Conservation (phyloP, 2,113 vertebrate species). For the Scopus umbretta region DNA sequence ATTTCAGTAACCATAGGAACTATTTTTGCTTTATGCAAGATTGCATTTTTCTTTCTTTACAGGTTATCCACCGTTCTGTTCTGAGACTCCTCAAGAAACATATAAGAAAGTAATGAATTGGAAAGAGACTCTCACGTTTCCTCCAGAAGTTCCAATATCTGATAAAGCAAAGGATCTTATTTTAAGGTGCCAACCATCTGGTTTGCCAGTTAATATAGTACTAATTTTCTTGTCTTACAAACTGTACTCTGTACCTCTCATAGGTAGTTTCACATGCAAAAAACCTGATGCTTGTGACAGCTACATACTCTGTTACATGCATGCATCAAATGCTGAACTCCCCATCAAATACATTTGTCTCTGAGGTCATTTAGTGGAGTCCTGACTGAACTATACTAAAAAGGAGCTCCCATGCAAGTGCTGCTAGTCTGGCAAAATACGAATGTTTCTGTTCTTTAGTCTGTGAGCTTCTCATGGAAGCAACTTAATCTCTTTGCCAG, state of each 20-base stretch:
- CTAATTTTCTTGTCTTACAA: not conserved
- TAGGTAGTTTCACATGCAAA: not conserved
- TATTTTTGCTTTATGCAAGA: not conserved
- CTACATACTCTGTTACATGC: not conserved
- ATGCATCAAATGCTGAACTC: not conserved
- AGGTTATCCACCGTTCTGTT: conserved; percentile 99
- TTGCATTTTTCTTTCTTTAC: not conserved
- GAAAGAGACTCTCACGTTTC: conserved; percentile 94
- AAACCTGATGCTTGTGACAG: not conserved
- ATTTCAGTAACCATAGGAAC: not conserved
- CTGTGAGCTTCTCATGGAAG: not conserved
- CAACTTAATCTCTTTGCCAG: not conserved
- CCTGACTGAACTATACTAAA: not conserved
- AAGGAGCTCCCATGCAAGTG: not conserved
- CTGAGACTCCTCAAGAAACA: conserved; percentile 96
- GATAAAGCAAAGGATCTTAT: conserved; percentile 99
- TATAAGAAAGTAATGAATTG: conserved; percentile 99
- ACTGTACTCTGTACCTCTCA: not conserved
- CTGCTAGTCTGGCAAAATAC: not conserved
- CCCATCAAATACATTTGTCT: not conserved
- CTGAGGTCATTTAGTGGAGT: not conserved
- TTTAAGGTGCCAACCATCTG: conserved; percentile 77
- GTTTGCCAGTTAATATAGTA: not conserved
- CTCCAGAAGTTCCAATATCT: conserved; percentile 96
- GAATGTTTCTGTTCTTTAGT: not conserved